Base-by-base conservation (phyloP, 2,888 invertebrate genomes). In the Pinctada fucata region DNA sequence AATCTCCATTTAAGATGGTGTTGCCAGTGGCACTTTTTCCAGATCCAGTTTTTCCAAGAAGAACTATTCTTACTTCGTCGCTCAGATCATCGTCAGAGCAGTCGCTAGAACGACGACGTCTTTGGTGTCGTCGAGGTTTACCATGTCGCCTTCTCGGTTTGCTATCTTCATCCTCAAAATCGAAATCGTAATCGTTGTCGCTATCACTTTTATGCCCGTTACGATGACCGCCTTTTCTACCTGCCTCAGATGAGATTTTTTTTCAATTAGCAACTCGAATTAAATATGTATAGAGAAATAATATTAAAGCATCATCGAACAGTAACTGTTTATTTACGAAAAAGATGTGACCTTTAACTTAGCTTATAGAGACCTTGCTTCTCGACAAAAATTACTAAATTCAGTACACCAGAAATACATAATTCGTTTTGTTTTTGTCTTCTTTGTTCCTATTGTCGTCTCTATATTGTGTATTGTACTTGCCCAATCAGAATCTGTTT, bases 1-100 rank as follows among this genome's bases (percentile, higher is more conserved):
- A 48, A 45, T 80, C 68, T 10, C 58, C 58, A 6, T 72, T 68
- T 4, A 82, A 70, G 72, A 83, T 79, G 49, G 73, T 82, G 69
- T 82, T 83, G 58, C 80, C 83, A 2, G 82, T 83, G 10, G 80
- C 80, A 58, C 83, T 83, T 72, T 83, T 83, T 5, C 83, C 83
- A 5, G 71, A 67, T 51, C 83, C 83, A 4, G 83, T 83, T 69
- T 80, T 79, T 64, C 83, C 83, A 31, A 83, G 63, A 13, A 81
- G 50, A n/a, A 82, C 78, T 52, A 81, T 70, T 71, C 83, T 49
- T 31, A 80, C 64, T 67, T 80, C 80, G 49, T 63, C 51, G 3
- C n/a, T 49, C 6, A 13, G 45, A 10, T 6, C 71, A 52, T 72
- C 51, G 50, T 74, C 74, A 51, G 10, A 51, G 68, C 47, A 52